Evolutionary conservation across 2,888 invertebrate genomes (phyloP).

Genomic region (Plutella xylostella): DNA sequence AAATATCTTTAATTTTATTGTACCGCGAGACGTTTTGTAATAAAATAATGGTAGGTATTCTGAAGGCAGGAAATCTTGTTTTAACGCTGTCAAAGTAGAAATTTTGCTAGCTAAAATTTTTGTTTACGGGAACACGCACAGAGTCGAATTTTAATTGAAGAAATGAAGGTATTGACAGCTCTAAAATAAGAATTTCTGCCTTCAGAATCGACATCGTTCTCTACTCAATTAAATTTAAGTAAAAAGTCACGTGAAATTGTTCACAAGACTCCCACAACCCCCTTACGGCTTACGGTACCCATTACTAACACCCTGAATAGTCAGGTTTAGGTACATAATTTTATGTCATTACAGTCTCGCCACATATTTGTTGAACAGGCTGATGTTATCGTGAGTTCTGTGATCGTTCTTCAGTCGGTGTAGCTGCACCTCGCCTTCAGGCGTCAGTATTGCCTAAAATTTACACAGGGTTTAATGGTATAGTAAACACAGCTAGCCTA

Average conservation of each 20-base stretch:
- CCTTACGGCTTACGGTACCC: background rate
- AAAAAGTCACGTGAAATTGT: background rate
- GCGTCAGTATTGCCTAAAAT: constrained; percentile 38
- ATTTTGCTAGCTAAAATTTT: no score
- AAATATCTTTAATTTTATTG: no score
- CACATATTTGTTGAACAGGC: constrained; percentile 41
- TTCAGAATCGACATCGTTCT: no score
- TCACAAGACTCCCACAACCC: no score
- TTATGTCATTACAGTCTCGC: constrained; percentile 32
- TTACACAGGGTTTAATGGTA: no score
- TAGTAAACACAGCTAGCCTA: no score
- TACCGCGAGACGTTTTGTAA: no score
- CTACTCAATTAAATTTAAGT: background rate
- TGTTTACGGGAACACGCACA: background rate
- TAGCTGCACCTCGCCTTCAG: constrained; percentile 37
- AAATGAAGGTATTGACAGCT: background rate
- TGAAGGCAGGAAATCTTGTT: no score
- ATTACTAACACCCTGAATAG: background rate
- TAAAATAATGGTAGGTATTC: no score
- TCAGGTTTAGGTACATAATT: background rate
- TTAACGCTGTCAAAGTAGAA: no score
- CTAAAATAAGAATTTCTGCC: no score
- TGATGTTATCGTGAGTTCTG: constrained; percentile 25
- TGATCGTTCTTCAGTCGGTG: constrained; percentile 27
- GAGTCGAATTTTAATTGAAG: background rate